phyloP scores from a whole-genome alignment of 2,797 vertebrate species.

The Zalophus californianus region DNA sequence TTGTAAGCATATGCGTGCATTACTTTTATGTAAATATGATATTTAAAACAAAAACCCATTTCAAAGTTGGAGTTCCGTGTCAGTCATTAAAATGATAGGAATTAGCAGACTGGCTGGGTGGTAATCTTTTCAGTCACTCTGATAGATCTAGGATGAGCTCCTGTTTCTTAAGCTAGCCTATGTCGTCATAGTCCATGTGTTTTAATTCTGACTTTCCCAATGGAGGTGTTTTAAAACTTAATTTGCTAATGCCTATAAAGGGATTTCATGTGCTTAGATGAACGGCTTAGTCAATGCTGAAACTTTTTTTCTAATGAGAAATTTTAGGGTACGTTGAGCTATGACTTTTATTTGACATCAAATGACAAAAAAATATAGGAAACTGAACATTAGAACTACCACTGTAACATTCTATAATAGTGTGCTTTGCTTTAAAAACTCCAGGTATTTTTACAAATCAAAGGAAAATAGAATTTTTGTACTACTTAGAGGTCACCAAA shows the following conservation, averaged over 20 bases:
- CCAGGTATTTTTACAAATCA: constrained; percentile 61
- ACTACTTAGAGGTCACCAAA: constrained; percentile 49
- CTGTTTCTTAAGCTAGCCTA: constrained; percentile 19
- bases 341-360: constrained; percentile 64
- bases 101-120: background rate
- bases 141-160: background rate
- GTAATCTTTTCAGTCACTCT: background rate
- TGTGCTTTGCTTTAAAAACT: constrained; percentile 50
- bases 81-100: background rate
- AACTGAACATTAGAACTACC: constrained; percentile 21
- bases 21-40: background rate
- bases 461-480: constrained; percentile 63
- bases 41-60: background rate
- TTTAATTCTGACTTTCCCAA: constrained; percentile 37
- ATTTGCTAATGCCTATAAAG: constrained; percentile 45
- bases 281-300: constrained; percentile 43
- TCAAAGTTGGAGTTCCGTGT: background rate
- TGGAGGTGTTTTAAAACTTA: constrained; percentile 37
- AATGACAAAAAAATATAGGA: constrained; percentile 45
- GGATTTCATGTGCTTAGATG: constrained; percentile 26
- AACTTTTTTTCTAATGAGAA: constrained; percentile 59
- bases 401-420: constrained; percentile 29
- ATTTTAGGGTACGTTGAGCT: constrained; percentile 63
- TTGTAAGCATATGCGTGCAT: background rate
- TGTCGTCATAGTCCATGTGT: background rate